Evolutionary conservation across 2,888 invertebrate genomes (phyloP).

Genomic region (Pollenia labialis): DNA sequence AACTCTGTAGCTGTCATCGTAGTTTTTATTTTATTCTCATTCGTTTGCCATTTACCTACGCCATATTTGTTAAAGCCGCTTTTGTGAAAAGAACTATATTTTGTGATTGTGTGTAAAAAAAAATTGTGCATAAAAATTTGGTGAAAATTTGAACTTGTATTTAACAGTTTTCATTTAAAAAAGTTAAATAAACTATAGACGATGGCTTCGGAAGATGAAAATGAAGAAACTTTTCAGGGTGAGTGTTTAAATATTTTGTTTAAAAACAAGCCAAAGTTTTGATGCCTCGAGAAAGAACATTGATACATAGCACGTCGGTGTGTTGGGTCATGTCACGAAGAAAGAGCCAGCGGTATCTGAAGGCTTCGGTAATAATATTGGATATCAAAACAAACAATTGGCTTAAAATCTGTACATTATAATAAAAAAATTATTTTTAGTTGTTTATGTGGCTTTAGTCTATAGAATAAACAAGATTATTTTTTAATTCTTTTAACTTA

Average conservation of each 20-base stretch:
- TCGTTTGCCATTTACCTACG: conserved; percentile 68
- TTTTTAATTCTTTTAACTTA: not conserved
- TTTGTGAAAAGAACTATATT: conserved; percentile 70
- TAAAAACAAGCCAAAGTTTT: conserved; percentile 50
- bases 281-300: conserved; percentile 30
- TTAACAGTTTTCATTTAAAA: conserved; percentile 34
- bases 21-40: conserved; percentile 36
- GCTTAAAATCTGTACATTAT: not conserved
- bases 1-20: conserved; percentile 59
- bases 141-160: conserved; percentile 77
- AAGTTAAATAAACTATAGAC: conserved; percentile 56
- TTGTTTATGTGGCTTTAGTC: conserved; percentile 54
- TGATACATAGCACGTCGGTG: conserved; percentile 48
- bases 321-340: conserved; percentile 39
- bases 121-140: conserved; percentile 78
- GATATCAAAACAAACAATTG: conserved; percentile 52
- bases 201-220: conserved; percentile 95
- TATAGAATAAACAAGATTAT: not conserved
- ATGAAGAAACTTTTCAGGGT: conserved; percentile 94
- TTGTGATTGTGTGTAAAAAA: conserved; percentile 62
- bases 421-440: not conserved
- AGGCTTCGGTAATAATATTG: not conserved
- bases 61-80: conserved; percentile 77
- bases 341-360: conserved; percentile 24
- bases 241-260: conserved; percentile 82